Percentiles rank a stretch among this genome's conserved stretches.
Conservation (phyloP, 2,797 vertebrate genomes). For the Enteromius trimaculatus region DNA sequence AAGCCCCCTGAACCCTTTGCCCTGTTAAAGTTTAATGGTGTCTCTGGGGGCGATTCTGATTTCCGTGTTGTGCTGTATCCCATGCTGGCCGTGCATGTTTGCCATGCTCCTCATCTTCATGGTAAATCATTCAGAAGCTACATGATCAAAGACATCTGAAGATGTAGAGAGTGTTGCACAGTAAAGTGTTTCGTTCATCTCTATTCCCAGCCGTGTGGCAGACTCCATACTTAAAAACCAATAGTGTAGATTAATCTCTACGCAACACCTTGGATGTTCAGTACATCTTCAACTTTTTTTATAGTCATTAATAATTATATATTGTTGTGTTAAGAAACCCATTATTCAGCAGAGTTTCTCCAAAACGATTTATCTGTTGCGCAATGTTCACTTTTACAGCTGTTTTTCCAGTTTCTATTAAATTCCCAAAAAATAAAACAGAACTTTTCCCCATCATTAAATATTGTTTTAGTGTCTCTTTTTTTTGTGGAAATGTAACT, state of each 20-base stretch:
- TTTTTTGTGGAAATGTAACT: too few relatives aligned
- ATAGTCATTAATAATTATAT: too few relatives aligned
- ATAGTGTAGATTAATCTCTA: constrained; percentile 66
- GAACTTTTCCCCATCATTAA: neutral
- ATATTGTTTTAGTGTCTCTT: neutral
- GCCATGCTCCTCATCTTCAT: constrained; percentile 57
- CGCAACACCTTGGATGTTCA: constrained; percentile 65
- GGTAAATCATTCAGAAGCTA: constrained; percentile 73
- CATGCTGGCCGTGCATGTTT: constrained; percentile 63
- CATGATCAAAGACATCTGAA: constrained; percentile 70
- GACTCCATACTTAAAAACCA: constrained; percentile 51
- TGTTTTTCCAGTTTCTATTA: neutral
- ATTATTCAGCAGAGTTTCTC: too few relatives aligned
- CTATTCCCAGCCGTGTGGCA: constrained; percentile 38
- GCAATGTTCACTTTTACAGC: neutral
- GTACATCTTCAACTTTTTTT: neutral
- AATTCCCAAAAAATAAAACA: neutral
- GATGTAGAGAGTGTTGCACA: constrained; percentile 61
- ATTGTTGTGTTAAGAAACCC: neutral
- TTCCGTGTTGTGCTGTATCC: constrained; percentile 63
- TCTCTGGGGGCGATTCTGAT: constrained; percentile 63
- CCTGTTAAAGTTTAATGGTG: constrained; percentile 66
- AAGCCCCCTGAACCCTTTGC: constrained; percentile 34
- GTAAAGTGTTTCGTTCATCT: constrained; percentile 53
- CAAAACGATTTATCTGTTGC: neutral